A percentile compares a stretch with the other conserved stretches of the same genome.
Conservation (phyloP, 2,113 vertebrate species). For the Stegastes partitus region DNA sequence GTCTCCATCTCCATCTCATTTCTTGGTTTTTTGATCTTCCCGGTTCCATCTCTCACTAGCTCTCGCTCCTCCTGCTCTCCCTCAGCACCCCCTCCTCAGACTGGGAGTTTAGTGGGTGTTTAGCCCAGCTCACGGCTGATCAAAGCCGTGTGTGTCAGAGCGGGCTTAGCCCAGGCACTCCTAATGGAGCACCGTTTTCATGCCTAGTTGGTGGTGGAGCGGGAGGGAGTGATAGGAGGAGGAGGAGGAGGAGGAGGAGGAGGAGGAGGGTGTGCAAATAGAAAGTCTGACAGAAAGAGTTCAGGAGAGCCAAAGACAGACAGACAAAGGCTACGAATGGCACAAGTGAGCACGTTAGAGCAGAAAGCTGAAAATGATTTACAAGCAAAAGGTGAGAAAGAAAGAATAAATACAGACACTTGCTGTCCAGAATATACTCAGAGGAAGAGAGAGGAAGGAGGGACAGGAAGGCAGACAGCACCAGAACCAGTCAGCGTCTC, state of each 20-base stretch:
- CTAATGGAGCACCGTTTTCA: conserved; percentile 82
- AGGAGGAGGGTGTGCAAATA: conserved; percentile 28
- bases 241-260: neutral
- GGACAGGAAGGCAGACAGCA: conserved; percentile 13
- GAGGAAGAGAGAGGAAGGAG: too few species aligned
- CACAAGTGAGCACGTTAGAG: conserved; percentile 19
- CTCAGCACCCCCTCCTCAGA: conserved; percentile 40
- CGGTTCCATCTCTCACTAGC: conserved; percentile 29
- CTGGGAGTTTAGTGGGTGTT: conserved; percentile 78
- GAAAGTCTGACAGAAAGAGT: conserved; percentile 53
- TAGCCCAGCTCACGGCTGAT: conserved; percentile 81
- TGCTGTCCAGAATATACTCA: too few species aligned
- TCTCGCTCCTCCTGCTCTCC: conserved; percentile 34
- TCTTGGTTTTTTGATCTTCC: conserved; percentile 58
- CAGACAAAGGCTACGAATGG: conserved; percentile 19
- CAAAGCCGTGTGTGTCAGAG: conserved; percentile 81
- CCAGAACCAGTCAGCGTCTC: conserved; percentile 1
- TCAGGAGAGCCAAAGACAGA: conserved; percentile 27
- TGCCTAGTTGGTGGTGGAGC: conserved; percentile 82
- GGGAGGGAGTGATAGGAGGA: conserved; percentile 56
- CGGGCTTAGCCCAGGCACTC: conserved; percentile 75
- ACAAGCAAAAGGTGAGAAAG: conserved; percentile 11
- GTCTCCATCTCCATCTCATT: conserved; percentile 47
- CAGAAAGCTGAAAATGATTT: conserved; percentile 25
- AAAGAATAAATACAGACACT: conserved; percentile 6